Base-by-base conservation (phyloP, 2,113 vertebrate genomes). In the Furnarius figulus region DNA sequence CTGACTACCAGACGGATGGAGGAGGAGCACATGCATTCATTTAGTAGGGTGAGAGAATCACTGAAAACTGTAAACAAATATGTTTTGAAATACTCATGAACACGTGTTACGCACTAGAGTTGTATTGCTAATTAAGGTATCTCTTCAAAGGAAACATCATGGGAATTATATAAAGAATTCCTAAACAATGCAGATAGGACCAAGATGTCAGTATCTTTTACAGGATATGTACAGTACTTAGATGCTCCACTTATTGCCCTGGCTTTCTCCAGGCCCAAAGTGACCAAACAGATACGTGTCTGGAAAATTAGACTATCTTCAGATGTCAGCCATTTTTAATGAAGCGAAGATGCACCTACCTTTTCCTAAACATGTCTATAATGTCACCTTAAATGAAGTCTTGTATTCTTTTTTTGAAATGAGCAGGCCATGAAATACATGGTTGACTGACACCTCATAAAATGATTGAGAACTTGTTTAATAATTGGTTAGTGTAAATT, bases 71-170 rank as follows among this genome's bases (percentile, higher is more conserved):
- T 90, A 88, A 90, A 86, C 68, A 92, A 86, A 50, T 81, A 39
- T 46, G 59, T 81, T 94, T 94, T 86, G 72, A 84, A 95, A 89
- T 92, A 67, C 89, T 90, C 83, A 56, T 58, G 61, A 59, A 91
- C 71, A 66, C 66, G 52, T 67, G 42, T 89, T 93, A 33, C 92
- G 35, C 50, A 67, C 61, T 89, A 95, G 42, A 90, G 61, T 58
- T 89, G 19, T 90, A 21, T 80, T 90, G 56, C 72, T 90, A 90
- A 83, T 92, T 59, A 90, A 95, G 56, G 31, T 96, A 12, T 87
- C 56, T 71, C 24, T 68, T 94, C 52, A 85, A 78, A 95, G 49
- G 37, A 67, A 87, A 47, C n/a, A 53, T 63, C 11, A 61, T 44
- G 22, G 42, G 39, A 90, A 74, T 84, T 61, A 17, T 3, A 3